These are phyloP conservation scores for Sylvietta virens DNA, from an alignment of 2,113 vertebrate genomes.

Conservation along the genomic window DNA sequence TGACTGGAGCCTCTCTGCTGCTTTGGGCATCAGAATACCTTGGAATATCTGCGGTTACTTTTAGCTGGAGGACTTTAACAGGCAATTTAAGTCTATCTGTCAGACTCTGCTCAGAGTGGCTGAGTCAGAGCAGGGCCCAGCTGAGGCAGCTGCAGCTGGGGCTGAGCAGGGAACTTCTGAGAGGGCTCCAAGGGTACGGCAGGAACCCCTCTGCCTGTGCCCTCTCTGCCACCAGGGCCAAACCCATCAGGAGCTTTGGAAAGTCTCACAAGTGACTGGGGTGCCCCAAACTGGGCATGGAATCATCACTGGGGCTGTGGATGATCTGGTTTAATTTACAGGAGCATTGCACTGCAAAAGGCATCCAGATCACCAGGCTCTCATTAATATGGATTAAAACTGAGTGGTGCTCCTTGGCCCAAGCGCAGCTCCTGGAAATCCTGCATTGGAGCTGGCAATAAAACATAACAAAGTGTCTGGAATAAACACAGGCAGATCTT, in stretches of 20 bases:
- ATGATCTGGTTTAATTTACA: neutral
- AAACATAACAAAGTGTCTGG: neutral
- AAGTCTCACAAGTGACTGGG: neutral
- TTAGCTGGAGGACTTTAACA: neutral
- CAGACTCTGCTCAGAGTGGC: neutral
- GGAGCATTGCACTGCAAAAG: neutral
- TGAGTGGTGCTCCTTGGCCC: neutral
- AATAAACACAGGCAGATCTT: neutral
- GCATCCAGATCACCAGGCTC: neutral
- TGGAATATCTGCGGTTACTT: neutral
- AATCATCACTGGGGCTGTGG: neutral
- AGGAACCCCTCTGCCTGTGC: neutral
- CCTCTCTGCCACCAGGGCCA: neutral
- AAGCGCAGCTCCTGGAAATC: neutral
- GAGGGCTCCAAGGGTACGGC: neutral
- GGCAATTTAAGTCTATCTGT: slow-evolving; percentile 21
- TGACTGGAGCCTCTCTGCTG: neutral
- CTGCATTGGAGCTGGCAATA: neutral
- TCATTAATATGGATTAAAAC: neutral
- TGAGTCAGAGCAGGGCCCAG: neutral
- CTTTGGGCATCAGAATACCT: neutral
- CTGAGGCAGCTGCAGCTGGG: neutral
- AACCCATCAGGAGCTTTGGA: neutral
- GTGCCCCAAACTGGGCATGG: fast-evolving
- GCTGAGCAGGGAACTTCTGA: neutral